Evolutionary conservation across 2,888 invertebrate genomes (phyloP).

Genomic region (Orchesellides sinensis): DNA sequence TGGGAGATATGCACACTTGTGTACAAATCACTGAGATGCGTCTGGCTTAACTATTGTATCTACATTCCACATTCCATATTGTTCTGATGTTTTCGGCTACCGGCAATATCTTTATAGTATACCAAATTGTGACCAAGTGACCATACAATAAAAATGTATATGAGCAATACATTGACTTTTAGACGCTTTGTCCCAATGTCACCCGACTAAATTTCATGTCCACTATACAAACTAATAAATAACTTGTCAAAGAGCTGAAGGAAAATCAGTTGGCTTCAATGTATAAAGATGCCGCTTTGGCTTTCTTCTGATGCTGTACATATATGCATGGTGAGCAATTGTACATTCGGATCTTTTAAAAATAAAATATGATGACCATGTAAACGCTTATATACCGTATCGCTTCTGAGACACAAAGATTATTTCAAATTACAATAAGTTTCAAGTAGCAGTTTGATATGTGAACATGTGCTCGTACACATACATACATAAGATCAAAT

Average conservation of each 20-base stretch:
- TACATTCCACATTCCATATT: background rate
- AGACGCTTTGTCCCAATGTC: slow-evolving; percentile 46
- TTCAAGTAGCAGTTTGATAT: too few relatives aligned
- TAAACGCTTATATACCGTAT: too few relatives aligned
- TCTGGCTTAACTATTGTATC: background rate
- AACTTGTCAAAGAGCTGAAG: slow-evolving; percentile 57
- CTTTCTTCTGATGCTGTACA: background rate
- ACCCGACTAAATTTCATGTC: slow-evolving; percentile 43
- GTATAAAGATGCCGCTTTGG: slow-evolving; percentile 37
- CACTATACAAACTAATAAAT: slow-evolving; percentile 46
- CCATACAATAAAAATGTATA: slow-evolving; percentile 19
- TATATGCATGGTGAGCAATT: too few relatives aligned
- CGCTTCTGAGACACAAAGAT: too few relatives aligned
- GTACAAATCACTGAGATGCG: background rate
- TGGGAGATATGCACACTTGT: background rate
- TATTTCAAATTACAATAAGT: too few relatives aligned
- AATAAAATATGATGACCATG: background rate
- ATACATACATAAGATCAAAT: too few relatives aligned
- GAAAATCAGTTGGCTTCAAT: slow-evolving; percentile 36
- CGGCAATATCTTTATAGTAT: background rate
- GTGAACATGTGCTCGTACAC: background rate
- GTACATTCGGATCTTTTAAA: background rate
- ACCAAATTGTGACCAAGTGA: background rate
- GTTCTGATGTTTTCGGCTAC: background rate
- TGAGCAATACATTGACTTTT: slow-evolving; percentile 26